Evolutionary conservation across 2,888 invertebrate genomes (phyloP).

Genomic region (Leptinotarsa peninsularis): DNA sequence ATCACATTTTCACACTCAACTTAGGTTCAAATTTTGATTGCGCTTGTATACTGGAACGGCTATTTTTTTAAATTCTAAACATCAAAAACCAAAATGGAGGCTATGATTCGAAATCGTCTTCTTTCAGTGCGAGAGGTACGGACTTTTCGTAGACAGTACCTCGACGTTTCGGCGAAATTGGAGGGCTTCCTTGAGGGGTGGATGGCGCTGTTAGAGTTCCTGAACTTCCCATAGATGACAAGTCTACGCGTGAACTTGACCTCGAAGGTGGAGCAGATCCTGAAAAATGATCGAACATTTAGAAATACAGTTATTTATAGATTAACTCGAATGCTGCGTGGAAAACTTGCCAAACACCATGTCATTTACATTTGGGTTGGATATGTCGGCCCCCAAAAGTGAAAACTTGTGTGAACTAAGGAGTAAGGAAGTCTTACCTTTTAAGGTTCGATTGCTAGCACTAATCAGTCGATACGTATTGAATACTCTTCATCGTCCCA

Average conservation of each 20-base stretch:
- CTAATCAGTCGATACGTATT: too few species aligned
- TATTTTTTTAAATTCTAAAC: background rate
- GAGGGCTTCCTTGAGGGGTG: slow-evolving; percentile 81
- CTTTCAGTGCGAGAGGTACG: slow-evolving; percentile 58
- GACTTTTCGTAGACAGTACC: slow-evolving; percentile 52
- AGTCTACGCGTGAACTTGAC: slow-evolving; percentile 78
- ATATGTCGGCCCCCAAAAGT: too few species aligned
- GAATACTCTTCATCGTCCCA: too few species aligned
- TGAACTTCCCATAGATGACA: slow-evolving; percentile 73
- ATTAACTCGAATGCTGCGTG: too few species aligned
- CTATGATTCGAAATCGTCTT: slow-evolving; percentile 59
- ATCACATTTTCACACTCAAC: background rate
- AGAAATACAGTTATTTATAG: too few species aligned
- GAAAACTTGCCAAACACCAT: too few species aligned
- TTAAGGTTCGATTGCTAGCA: too few species aligned
- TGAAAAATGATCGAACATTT: slow-evolving; percentile 50
- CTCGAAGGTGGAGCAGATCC: slow-evolving; percentile 81
- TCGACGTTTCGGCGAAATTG: slow-evolving; percentile 75
- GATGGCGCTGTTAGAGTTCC: slow-evolving; percentile 79
- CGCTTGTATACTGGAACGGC: background rate
- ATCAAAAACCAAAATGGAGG: slow-evolving; percentile 26
- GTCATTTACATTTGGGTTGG: too few species aligned
- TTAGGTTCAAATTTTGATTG: slow-evolving; percentile 4
- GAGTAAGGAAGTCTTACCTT: too few species aligned
- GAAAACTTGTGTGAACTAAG: too few species aligned